Conservation (phyloP, 2,888 invertebrate species). For the Ernsta delagoae region DNA sequence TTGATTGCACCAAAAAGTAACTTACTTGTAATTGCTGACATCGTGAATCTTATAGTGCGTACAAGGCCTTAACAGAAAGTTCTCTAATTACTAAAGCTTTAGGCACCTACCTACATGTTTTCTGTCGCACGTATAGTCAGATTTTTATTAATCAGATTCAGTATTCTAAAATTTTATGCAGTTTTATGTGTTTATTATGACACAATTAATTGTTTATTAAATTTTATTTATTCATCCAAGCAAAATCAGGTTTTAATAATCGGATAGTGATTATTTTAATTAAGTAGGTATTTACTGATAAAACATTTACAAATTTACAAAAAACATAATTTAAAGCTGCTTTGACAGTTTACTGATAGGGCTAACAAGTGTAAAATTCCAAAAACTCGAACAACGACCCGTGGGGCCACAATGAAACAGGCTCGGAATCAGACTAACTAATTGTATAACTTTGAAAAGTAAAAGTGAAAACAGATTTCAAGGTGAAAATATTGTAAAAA, state of each 20-base stretch:
- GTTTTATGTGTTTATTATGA: neutral
- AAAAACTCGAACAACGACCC: conserved; percentile 18
- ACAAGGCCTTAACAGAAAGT: neutral
- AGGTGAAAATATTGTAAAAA: no score
- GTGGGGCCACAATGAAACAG: neutral
- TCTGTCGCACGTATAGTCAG: neutral
- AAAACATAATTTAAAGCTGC: neutral
- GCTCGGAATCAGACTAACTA: neutral
- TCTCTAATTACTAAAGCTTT: neutral
- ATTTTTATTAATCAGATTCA: neutral
- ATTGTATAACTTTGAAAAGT: no score
- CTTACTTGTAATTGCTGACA: neutral
- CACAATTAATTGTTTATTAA: no score
- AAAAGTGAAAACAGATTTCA: no score
- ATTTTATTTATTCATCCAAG: no score
- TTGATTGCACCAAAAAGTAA: neutral
- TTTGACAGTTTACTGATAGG: neutral
- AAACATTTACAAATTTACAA: neutral
- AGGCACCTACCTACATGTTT: neutral
- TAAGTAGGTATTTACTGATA: no score
- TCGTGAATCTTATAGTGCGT: neutral
- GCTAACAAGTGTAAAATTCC: conserved; percentile 12
- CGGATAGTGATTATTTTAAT: no score
- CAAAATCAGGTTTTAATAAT: no score
- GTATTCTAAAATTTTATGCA: neutral